Conservation (phyloP, 2,113 vertebrate genomes). For the Theropithecus gelada region DNA sequence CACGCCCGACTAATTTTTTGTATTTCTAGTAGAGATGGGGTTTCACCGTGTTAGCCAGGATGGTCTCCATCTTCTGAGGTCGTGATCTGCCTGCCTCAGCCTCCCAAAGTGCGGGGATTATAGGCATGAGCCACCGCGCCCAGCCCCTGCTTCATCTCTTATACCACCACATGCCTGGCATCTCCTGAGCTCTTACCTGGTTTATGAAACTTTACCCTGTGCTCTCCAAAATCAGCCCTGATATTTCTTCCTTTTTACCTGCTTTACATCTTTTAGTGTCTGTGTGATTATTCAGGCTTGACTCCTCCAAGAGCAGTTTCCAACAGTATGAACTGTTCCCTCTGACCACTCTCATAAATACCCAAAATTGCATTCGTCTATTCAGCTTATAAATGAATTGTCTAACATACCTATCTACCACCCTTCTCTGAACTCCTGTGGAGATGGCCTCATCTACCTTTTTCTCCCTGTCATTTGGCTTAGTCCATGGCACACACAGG, state of each 20-base stretch:
- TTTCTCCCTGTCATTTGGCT: neutral
- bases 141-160: neutral
- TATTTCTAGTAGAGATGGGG: too few relatives aligned
- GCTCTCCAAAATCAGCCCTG: neutral
- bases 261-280: neutral
- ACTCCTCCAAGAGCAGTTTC: neutral
- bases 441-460: neutral
- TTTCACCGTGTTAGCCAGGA: too few relatives aligned
- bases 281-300: neutral
- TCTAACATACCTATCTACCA: neutral
- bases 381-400: neutral
- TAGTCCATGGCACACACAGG: too few relatives aligned
- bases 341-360: neutral
- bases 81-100: too few relatives aligned
- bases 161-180: accelerated
- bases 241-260: neutral
- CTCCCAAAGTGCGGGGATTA: too few relatives aligned
- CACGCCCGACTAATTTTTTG: accelerated
- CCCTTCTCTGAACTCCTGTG: neutral
- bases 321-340: neutral
- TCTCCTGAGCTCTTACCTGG: neutral
- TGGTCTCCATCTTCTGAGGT: too few relatives aligned
- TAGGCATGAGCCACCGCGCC: accelerated
- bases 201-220: neutral
- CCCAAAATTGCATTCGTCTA: neutral